Conservation (phyloP, 2,888 invertebrate species). For the Lepas anatifera region DNA sequence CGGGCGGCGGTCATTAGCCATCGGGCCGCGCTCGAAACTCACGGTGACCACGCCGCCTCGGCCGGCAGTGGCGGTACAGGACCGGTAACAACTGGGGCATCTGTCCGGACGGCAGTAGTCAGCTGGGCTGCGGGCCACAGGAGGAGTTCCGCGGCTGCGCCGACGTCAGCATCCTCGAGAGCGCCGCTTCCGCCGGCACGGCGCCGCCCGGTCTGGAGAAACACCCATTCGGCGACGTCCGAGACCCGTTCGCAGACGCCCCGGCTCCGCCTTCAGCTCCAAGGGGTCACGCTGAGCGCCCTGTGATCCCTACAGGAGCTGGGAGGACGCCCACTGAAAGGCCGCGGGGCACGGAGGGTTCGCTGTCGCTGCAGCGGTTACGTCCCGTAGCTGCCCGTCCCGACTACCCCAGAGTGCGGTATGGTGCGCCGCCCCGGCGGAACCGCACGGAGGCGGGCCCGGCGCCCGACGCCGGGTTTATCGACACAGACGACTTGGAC, state of each 20-base stretch:
- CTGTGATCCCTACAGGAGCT: no score
- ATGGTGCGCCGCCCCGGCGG: not conserved
- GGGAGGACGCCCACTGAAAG: no score
- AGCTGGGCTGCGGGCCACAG: conserved; percentile 27
- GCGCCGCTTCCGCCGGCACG: not conserved
- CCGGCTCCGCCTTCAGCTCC: no score
- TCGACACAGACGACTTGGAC: not conserved
- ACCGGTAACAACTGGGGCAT: conserved; percentile 28
- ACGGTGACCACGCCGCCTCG: not conserved
- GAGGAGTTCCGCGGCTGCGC: conserved; percentile 25
- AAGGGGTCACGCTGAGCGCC: no score
- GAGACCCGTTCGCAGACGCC: no score
- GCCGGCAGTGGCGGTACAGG: conserved; percentile 26
- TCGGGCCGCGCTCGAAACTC: no score
- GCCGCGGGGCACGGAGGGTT: no score
- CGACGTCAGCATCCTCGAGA: conserved; percentile 18
- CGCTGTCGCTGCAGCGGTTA: no score
- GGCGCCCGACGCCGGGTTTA: not conserved
- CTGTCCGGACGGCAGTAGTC: conserved; percentile 26
- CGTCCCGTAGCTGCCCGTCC: no score
- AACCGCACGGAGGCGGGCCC: not conserved
- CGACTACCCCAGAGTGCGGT: not conserved
- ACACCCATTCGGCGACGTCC: no score
- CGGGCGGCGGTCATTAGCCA: no score
- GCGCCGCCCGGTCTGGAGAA: no score